A percentile compares a stretch with the other conserved stretches of the same genome.
Conservation (phyloP, 1,140 invertebrate genomes). For the Drosophila jambulina region DNA sequence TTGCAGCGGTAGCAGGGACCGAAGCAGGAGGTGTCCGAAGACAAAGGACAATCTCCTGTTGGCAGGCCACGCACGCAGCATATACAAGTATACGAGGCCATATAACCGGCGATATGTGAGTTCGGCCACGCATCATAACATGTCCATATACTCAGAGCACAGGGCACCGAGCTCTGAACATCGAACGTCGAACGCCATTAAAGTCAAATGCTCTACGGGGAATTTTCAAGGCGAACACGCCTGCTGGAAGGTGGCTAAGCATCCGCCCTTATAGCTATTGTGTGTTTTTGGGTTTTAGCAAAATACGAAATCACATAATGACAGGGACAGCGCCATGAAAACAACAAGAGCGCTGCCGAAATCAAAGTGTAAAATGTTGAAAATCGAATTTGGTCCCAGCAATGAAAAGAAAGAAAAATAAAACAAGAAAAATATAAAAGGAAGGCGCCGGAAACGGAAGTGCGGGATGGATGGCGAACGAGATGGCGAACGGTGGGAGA, state of each 20-base stretch:
- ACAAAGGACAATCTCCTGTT: constrained; percentile 47
- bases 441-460: constrained; percentile 47
- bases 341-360: constrained; percentile 22
- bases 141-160: constrained; percentile 66
- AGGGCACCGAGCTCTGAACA: constrained; percentile 6
- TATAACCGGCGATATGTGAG: constrained; percentile 31
- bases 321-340: constrained; percentile 37
- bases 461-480: constrained; percentile 25
- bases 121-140: constrained; percentile 78
- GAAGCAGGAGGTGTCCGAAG: constrained; percentile 1
- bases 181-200: constrained; percentile 69
- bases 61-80: constrained; percentile 57
- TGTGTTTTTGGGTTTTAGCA: constrained; percentile 42
- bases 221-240: constrained; percentile 62
- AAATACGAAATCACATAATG: constrained; percentile 64
- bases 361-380: constrained; percentile 73
- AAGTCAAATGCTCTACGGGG: constrained; percentile 78
- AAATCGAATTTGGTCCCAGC: constrained; percentile 70
- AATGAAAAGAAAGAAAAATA: constrained; percentile 24
- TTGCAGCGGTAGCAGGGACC: constrained; percentile 11
- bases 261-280: constrained; percentile 34
- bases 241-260: constrained; percentile 52
- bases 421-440: constrained; percentile 30
- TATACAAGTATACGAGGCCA: constrained; percentile 38
- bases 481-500: constrained; percentile 2